A percentile compares a stretch with the other conserved stretches of the same genome.
Conservation (phyloP, 2,113 vertebrate genomes). For the Notarius lentiginosus region DNA sequence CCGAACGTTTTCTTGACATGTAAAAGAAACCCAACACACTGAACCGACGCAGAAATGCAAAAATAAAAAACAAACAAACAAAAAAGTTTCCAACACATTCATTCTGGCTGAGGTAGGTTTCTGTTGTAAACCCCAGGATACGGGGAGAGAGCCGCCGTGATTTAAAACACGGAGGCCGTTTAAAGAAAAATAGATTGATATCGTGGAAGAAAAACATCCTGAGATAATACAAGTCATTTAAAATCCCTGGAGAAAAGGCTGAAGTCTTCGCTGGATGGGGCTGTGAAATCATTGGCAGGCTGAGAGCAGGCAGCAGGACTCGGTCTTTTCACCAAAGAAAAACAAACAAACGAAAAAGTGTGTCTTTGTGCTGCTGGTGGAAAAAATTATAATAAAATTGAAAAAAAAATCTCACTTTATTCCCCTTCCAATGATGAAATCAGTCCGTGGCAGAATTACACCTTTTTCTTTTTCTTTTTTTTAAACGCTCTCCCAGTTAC, state of each 20-base stretch:
- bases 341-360: conserved; percentile 58
- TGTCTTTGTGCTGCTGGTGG: conserved; percentile 61
- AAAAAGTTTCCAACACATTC: conserved; percentile 90
- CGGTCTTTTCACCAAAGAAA: conserved; percentile 37
- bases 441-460: conserved; percentile 47
- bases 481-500: conserved; percentile 41
- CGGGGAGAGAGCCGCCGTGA: conserved; percentile 59
- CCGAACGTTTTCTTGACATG: conserved; percentile 68
- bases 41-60: conserved; percentile 72
- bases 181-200: conserved; percentile 64
- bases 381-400: not conserved
- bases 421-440: conserved; percentile 49
- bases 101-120: conserved; percentile 99
- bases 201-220: conserved; percentile 77
- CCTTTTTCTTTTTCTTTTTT: conserved; percentile 1
- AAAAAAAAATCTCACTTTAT: conserved; percentile 42
- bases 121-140: conserved; percentile 75
- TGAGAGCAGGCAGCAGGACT: conserved; percentile 66
- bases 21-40: conserved; percentile 69
- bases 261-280: conserved; percentile 64
- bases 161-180: conserved; percentile 75
- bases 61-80: conserved; percentile 4
- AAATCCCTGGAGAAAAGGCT: conserved; percentile 72
- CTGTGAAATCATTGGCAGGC: conserved; percentile 70
- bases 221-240: conserved; percentile 75